Evolutionary conservation across 1,140 invertebrate species (phyloP), one percentile per base, ranked within the genome.

Genomic region (Drosophila asahinai): DNA sequence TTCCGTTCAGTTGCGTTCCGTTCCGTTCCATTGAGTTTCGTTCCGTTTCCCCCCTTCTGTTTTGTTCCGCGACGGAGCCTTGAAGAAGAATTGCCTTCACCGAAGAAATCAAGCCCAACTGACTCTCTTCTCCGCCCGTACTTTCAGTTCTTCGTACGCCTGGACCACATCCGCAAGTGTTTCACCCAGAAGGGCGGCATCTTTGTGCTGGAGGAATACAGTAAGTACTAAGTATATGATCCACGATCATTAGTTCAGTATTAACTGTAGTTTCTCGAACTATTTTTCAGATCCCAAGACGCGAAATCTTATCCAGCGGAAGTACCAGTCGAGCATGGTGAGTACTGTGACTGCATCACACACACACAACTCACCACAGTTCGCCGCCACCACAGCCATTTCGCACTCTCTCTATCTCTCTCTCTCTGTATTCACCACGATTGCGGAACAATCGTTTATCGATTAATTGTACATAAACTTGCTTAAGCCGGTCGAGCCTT

Each of bases 151-250:
- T 99, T 99, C 95, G 98, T 99, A 94, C 97, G 98, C 93, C 96
- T 99, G 94, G 97, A 98, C 95, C 98, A 99, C 94, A 99, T 99
- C 94, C 96, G 98, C 94, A 99, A 99, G 94, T 99, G 99, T 95
- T 99, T 99, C 95, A 99, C 98, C 66, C 98, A 98, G 94, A 99
- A 99, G 94, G 98, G 98, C 93, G 98, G 98, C 93, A 98, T 99
- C 93, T 99, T 99, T 95, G 97, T 99, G 93, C 95, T 99, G 93
- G 99, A 99, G 95, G 99, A 99, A 96, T 99, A 96, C 94, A 99
- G 98, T 99, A 95, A 98, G 97, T 90, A 66, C 48, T 45, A 33
- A 54, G 38, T 42, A 27, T 6, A 15, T 19, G 33, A 8, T 8
- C 33, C 1, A 9, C 1, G 33, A 0, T 22, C 22, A 2, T 11